Conservation (phyloP, 1,140 invertebrate species). For the Plutomurus gul region DNA sequence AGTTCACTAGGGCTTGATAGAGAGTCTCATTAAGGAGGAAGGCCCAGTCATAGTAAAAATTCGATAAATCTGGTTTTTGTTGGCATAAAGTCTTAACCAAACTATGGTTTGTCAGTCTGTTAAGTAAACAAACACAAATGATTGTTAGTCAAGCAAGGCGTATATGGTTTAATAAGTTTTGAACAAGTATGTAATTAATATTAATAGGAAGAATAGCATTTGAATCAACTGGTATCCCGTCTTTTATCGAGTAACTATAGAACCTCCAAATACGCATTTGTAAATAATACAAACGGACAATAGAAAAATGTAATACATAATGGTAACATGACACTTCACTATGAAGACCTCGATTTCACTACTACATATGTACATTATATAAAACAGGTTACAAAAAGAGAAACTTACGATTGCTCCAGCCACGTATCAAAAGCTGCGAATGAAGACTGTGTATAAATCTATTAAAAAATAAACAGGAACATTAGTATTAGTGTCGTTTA, state of each 20-base stretch:
- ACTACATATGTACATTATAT: neutral
- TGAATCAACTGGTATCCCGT: too few relatives aligned
- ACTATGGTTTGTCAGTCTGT: slow-evolving; percentile 46
- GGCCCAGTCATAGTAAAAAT: slow-evolving; percentile 51
- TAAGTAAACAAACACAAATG: neutral
- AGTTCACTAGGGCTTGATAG: slow-evolving; percentile 39
- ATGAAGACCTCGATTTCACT: neutral
- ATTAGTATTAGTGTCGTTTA: neutral
- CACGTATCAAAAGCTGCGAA: slow-evolving; percentile 47
- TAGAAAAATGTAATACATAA: neutral
- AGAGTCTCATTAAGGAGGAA: slow-evolving; percentile 48
- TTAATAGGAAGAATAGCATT: too few relatives aligned
- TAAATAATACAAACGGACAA: too few relatives aligned
- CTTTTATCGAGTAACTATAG: too few relatives aligned
- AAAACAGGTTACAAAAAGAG: neutral
- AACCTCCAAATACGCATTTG: too few relatives aligned
- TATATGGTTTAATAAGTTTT: too few relatives aligned
- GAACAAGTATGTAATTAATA: neutral
- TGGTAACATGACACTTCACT: neutral
- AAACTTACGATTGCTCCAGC: slow-evolving; percentile 41
- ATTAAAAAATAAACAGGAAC: neutral
- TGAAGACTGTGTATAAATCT: slow-evolving; percentile 48
- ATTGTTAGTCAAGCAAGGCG: too few relatives aligned
- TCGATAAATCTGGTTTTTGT: neutral
- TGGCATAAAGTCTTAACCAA: slow-evolving; percentile 18